A percentile compares a stretch with the other conserved stretches of the same genome.
These are phyloP conservation scores for Eupeodes luniger DNA, from an alignment of 2,888 invertebrate genomes.

Conservation along the genomic window DNA sequence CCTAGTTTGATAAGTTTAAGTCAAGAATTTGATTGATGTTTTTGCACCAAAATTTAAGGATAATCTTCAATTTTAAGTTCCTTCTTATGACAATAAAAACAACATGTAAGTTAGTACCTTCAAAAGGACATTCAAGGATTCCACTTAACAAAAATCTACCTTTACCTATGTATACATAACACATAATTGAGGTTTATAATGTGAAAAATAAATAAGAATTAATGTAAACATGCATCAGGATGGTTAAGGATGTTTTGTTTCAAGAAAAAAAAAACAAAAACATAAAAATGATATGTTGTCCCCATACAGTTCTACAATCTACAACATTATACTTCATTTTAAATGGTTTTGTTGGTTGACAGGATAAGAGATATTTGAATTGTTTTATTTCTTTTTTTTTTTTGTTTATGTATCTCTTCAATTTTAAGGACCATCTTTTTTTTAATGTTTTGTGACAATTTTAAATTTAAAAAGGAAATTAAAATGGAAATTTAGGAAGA, in stretches of 20 bases:
- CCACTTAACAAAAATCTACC: background rate
- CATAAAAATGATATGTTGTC: constrained; percentile 38
- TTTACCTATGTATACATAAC: too few relatives aligned
- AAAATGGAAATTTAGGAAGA: background rate
- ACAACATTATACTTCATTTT: constrained; percentile 11
- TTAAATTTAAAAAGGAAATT: background rate
- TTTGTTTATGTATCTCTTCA: background rate
- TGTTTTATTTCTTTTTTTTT: background rate
- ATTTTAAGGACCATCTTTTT: background rate
- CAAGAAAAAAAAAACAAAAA: background rate
- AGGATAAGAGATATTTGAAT: constrained; percentile 4
- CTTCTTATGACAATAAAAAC: too few relatives aligned
- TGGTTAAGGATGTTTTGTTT: background rate
- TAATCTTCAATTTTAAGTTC: too few relatives aligned
- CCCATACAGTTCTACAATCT: constrained; percentile 4
- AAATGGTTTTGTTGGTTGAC: constrained; percentile 1
- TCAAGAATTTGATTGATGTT: too few relatives aligned
- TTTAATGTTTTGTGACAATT: background rate
- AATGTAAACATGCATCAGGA: background rate
- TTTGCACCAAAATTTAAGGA: too few relatives aligned
- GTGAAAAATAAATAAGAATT: constrained; percentile 27
- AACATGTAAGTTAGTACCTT: too few relatives aligned
- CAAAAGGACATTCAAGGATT: too few relatives aligned
- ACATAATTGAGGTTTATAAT: constrained; percentile 1
- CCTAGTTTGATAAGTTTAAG: too few relatives aligned